Base-by-base conservation (phyloP, 2,113 vertebrate species). In the Nothobranchius furzeri region DNA sequence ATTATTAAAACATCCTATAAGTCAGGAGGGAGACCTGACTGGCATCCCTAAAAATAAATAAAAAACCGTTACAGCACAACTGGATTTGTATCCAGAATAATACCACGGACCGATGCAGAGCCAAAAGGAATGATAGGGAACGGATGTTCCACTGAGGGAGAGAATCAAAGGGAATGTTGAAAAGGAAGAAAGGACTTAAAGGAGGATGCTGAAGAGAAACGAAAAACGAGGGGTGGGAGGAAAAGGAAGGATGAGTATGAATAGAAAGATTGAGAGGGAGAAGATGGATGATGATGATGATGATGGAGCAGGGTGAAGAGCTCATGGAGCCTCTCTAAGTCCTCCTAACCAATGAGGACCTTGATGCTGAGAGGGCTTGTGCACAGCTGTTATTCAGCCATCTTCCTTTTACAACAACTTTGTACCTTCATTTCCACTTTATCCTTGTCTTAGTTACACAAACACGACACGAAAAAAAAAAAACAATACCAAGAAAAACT, bases 341-440 rank as follows among this genome's bases (percentile, higher is more conserved):
- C 82, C 49, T 80, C 43, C 70, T 45, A 81, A 66, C 79, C 87
- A 87, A 83, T 83, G 80, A 85, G 81, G 76, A 76, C 78, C 74
- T 72, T 64, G 75, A 69, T 73, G 75, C 79, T 81, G 82, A 88
- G 88, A 81, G 77, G 70, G 78, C 85, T 87, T 56, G 75, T 86
- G 85, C 85, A 86, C 85, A 82, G 78, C 79, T 69, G 73, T 59
- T 42, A 71, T 48, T 47, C 42, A 45, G 7, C 40, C 40, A 42
- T 11, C 67, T 20, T 48, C 75, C 68, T 65, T 76, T 68, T 64
- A 60, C 64, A 36, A 45, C 1, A 12, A 45, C 3, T 37, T 37
- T 37, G 36, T 7, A 37, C 36, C 7, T 40, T 40, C 6, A 40
- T 40, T 40, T 40, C 7, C 37, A 40, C 37, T 40, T 9, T 30